Conservation (phyloP, 2,888 invertebrate species). For the Brenthis hecate region DNA sequence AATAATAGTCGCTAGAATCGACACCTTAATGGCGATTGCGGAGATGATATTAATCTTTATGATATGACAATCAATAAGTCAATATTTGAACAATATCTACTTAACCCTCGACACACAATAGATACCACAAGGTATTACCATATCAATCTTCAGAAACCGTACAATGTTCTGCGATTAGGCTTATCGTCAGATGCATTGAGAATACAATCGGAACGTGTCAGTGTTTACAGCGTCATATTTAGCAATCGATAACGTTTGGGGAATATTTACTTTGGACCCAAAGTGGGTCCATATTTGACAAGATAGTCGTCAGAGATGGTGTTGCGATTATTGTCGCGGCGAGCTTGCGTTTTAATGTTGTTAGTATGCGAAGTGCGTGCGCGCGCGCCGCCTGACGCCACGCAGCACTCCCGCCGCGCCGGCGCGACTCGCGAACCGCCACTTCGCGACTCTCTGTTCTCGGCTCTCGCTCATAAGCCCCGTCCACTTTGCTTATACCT, state of each 20-base stretch:
- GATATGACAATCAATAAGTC: too few species aligned
- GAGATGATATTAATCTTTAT: too few species aligned
- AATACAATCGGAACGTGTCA: slow-evolving; percentile 63
- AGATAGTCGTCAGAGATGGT: slow-evolving; percentile 66
- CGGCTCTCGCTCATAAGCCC: slow-evolving; percentile 50
- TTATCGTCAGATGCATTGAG: slow-evolving; percentile 56
- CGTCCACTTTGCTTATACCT: slow-evolving; percentile 52
- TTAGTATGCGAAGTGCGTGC: slow-evolving; percentile 80
- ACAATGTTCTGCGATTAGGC: slow-evolving; percentile 55
- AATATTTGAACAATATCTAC: background rate
- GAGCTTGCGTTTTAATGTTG: slow-evolving; percentile 49
- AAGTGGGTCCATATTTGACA: slow-evolving; percentile 60
- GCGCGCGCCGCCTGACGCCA: slow-evolving; percentile 73
- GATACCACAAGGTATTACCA: background rate
- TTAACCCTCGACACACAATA: background rate
- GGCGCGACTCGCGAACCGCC: slow-evolving; percentile 56
- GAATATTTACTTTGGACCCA: slow-evolving; percentile 59
- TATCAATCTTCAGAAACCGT: slow-evolving; percentile 57
- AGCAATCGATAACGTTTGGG: slow-evolving; percentile 62
- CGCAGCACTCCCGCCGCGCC: slow-evolving; percentile 52
- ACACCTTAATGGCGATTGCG: background rate
- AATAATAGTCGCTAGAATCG: background rate
- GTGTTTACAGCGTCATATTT: slow-evolving; percentile 63
- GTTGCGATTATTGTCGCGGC: slow-evolving; percentile 70
- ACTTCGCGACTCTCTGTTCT: slow-evolving; percentile 58